Base-by-base conservation (phyloP, 2,888 invertebrate species). In the Troides oblongomaculatus region DNA sequence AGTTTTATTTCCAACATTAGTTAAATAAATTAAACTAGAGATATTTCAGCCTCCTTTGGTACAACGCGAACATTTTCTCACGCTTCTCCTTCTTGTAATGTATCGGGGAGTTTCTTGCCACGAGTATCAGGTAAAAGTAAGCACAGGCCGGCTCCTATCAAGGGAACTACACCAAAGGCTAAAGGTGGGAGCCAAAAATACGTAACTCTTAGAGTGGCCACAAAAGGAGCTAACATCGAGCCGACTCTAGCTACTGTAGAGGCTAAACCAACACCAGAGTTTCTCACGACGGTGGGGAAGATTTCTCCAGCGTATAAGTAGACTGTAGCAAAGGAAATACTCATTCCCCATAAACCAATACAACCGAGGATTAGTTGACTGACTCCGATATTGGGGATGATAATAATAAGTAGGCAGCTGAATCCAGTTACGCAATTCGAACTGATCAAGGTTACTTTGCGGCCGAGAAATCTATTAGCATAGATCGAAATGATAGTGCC, bases 221-320 rank as follows among this genome's bases (percentile, higher is more conserved):
- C 94, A 78, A 96, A 96, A 0, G 98, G 97, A 0, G 98, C 97
- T 5, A 95, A 77, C 93, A 98, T 97, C 0, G 97, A 97, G 10
- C 98, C 98, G 70, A 97, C 88, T 78, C 98, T 94, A 0, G 97
- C 97, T 71, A 96, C 94, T 91, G 97, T 96, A 0, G 97, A 98
- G 43, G 97, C 95, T 4, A 96, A 92, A 0, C 98, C 98, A 69
- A 98, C 95, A 0, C 97, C 98, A 58, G 96, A 95, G 80, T 97
- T 98, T 46, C 98, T 93, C 0, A 97, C 95, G 2, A 97, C 96
- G 0, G 98, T 98, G 0, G 98, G 98, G 83, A 97, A 98, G 18
- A 97, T 84, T 87, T 98, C 98, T 0, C 97, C 97, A 0, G 96
- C 96, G 84, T 96, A 98, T 21, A 98, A 93, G 83, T 98, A 98